Conservation (phyloP, 1,140 invertebrate genomes). For the Hesperophylax magnus region DNA sequence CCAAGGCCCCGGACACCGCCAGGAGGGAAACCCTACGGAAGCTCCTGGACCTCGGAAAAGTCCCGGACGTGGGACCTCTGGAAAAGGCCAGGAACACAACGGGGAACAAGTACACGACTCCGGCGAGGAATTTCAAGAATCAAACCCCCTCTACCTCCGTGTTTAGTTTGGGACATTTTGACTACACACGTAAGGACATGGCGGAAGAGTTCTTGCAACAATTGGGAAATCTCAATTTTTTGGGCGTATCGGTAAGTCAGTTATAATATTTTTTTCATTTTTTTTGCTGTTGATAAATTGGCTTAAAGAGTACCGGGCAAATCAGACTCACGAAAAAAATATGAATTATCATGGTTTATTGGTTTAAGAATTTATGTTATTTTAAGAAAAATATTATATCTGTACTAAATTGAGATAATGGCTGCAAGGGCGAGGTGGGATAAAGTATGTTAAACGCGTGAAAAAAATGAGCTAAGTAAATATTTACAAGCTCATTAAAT, state of each 20-base stretch:
- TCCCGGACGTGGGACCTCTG: background rate
- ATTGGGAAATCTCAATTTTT: constrained; percentile 81
- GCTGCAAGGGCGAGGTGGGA: too few species aligned
- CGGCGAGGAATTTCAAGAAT: constrained; percentile 53
- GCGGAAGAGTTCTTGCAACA: constrained; percentile 77
- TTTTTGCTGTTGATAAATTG: too few species aligned
- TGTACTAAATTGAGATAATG: too few species aligned
- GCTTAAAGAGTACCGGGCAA: too few species aligned
- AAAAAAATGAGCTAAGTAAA: too few species aligned
- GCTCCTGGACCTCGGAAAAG: constrained; percentile 51
- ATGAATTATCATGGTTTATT: too few species aligned
- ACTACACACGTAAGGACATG: constrained; percentile 80
- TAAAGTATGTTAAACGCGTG: too few species aligned
- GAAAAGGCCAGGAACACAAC: constrained; percentile 50
- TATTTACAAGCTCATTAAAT: too few species aligned
- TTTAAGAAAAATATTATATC: too few species aligned
- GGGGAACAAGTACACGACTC: constrained; percentile 43
- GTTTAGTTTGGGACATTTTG: constrained; percentile 75
- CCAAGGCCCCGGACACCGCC: background rate
- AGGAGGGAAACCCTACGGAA: constrained; percentile 32
- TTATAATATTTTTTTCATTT: constrained; percentile 1
- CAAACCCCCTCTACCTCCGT: constrained; percentile 53
- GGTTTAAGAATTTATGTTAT: too few species aligned
- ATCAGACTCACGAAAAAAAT: too few species aligned
- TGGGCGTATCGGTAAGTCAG: constrained; percentile 86